phyloP scores from a whole-genome alignment of 2,888 invertebrate species.

The Periphyllus acericola region DNA sequence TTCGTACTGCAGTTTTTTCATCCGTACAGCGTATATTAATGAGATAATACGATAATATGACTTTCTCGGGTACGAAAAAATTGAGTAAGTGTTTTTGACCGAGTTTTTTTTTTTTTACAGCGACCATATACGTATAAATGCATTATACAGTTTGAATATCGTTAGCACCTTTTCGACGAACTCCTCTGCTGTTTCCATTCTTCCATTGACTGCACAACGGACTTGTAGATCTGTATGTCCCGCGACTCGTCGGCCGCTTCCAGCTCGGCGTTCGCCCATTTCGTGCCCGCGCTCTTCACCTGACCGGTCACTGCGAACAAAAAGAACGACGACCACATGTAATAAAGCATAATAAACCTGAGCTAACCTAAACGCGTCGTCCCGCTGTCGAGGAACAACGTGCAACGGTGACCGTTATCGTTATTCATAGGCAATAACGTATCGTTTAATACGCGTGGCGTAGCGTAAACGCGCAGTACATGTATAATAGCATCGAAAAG shows the following conservation, averaged over 20 bases:
- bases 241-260: constrained; percentile 79
- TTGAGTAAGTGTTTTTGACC: not conserved
- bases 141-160: not conserved
- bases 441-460: not conserved
- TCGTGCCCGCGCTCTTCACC: constrained; percentile 63
- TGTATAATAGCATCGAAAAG: too few species aligned
- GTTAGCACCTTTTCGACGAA: constrained; percentile 46
- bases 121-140: not conserved
- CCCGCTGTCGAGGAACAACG: too few species aligned
- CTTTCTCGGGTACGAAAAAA: constrained; percentile 17
- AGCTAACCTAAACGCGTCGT: too few species aligned
- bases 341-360: too few species aligned
- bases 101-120: not conserved
- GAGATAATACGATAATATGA: not conserved
- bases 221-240: constrained; percentile 77
- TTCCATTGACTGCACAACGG: constrained; percentile 78
- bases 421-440: not conserved
- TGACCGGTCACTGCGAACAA: constrained; percentile 33
- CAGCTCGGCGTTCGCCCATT: constrained; percentile 69
- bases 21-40: not conserved
- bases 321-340: not conserved
- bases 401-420: too few species aligned
- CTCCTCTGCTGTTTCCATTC: constrained; percentile 73
- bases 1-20: not conserved
- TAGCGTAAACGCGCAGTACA: not conserved